Evolutionary conservation across 2,888 invertebrate genomes (phyloP).

Genomic region (Drosophila mimetica): DNA sequence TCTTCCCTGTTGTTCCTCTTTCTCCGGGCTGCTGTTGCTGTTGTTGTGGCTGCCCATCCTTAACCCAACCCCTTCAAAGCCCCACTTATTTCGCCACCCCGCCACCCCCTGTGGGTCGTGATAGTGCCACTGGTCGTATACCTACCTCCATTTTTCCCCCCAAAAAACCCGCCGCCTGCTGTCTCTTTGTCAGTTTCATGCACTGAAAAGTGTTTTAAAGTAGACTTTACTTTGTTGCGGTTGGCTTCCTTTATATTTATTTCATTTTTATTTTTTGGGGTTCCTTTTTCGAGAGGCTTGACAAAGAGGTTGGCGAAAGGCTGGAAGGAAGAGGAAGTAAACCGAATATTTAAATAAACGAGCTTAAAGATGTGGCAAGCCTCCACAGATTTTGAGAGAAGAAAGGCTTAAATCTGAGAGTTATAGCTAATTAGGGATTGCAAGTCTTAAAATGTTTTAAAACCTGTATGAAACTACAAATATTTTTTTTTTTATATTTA

Average conservation of each 20-base stretch:
- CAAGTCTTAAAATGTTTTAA: too few species aligned
- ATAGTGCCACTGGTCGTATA: slow-evolving; percentile 36
- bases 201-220: slow-evolving; percentile 68
- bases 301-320: slow-evolving; percentile 22
- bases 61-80: background rate
- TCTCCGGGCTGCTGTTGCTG: slow-evolving; percentile 23
- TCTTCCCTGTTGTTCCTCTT: slow-evolving; percentile 56
- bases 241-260: slow-evolving; percentile 51
- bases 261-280: slow-evolving; percentile 31
- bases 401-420: slow-evolving; percentile 1
- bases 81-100: background rate
- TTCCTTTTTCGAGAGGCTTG: slow-evolving; percentile 29
- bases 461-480: too few species aligned
- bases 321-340: slow-evolving; percentile 2
- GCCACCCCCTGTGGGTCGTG: slow-evolving; percentile 21
- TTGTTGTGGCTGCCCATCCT: background rate
- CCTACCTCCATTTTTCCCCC: background rate
- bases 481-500: too few species aligned
- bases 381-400: background rate
- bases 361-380: slow-evolving; percentile 26
- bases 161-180: slow-evolving; percentile 30
- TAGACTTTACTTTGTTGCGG: slow-evolving; percentile 69
- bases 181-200: slow-evolving; percentile 63
- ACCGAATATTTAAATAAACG: slow-evolving; percentile 35
- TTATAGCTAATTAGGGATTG: background rate